Percentiles rank a stretch among this genome's conserved stretches.
These are phyloP conservation scores for Dromococcyx pavoninus DNA, from an alignment of 2,797 vertebrate species.

Conservation along the genomic window DNA sequence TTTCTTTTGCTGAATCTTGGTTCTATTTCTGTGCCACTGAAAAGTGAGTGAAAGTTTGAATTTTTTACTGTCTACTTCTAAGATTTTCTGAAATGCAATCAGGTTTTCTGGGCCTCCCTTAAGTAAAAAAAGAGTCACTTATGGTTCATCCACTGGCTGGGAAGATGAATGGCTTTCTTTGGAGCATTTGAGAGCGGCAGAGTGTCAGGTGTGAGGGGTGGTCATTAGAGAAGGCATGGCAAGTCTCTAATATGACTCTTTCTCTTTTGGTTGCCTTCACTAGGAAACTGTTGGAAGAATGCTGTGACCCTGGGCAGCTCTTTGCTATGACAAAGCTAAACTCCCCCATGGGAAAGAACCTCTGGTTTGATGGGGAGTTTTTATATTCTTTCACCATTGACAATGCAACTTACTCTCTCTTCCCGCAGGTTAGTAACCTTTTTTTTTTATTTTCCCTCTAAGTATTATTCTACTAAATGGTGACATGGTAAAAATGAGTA, in stretches of 20 bases:
- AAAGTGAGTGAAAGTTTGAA: background rate
- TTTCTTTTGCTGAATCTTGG: background rate
- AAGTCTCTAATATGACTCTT: background rate
- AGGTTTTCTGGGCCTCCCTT: background rate
- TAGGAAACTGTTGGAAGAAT: constrained; percentile 90
- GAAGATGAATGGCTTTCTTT: background rate
- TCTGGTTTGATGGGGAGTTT: constrained; percentile 96
- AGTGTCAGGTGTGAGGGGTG: background rate
- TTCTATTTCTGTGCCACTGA: background rate
- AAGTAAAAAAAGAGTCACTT: background rate
- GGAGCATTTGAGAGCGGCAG: background rate
- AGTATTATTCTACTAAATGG: background rate
- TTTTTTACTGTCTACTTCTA: background rate
- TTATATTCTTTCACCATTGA: constrained; percentile 91
- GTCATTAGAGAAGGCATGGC: fast-evolving
- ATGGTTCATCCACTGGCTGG: background rate
- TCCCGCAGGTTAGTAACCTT: constrained; percentile 84
- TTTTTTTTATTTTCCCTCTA: background rate
- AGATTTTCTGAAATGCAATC: background rate
- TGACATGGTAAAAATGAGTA: background rate
- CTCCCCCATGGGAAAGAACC: constrained; percentile 89
- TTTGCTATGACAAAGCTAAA: constrained; percentile 94
- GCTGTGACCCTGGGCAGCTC: constrained; percentile 87
- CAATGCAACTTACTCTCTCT: constrained; percentile 88
- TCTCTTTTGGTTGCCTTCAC: background rate